A percentile compares a stretch with the other conserved stretches of the same genome.
phyloP scores from a whole-genome alignment of 1,140 invertebrate species.

The Bombyx mori region ASM3026992v2 NC_085127.1:1244501-1245000 shows the following conservation, averaged over 20 bases:
- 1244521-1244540: conserved; percentile 12
- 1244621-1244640: conserved; percentile 8
- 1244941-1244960: conserved; percentile 4
- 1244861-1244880: conserved; percentile 6
- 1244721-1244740: conserved; percentile 7
- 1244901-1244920: conserved; percentile 8
- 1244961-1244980: conserved; percentile 11
- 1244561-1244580: conserved; percentile 11
- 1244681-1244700: conserved; percentile 11
- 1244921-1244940: conserved; percentile 10
- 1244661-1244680: conserved; percentile 10
- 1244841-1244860: conserved; percentile 6
- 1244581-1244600: conserved; percentile 11
- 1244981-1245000: conserved; percentile 11
- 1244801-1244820: conserved; percentile 8
- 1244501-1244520: conserved; percentile 12
- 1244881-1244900: conserved; percentile 10
- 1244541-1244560: conserved; percentile 12
- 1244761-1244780: conserved; percentile 8
- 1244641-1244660: conserved; percentile 7
- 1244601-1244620: conserved; percentile 5
- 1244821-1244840: conserved; percentile 9
- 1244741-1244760: conserved; percentile 8
- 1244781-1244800: conserved; percentile 9
- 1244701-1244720: conserved; percentile 8